Percentiles rank a stretch among this genome's conserved stretches.
phyloP scores from a whole-genome alignment of 1,140 invertebrate species.

The Luehdorfia chinensis region DNA sequence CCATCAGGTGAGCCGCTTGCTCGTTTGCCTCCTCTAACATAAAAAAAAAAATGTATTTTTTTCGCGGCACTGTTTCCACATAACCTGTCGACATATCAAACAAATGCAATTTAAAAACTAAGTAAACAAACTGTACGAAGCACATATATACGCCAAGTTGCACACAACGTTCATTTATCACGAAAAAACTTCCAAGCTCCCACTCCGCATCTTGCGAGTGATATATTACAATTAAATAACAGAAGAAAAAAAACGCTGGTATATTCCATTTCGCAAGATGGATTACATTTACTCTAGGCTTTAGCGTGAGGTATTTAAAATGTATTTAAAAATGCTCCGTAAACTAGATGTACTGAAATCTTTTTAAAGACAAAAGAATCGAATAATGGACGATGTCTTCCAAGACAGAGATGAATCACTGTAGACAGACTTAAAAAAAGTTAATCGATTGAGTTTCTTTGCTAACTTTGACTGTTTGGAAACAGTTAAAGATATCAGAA shows the following conservation, averaged over 20 bases:
- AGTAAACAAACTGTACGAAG: background rate
- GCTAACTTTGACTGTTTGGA: no score
- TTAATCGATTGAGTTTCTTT: no score
- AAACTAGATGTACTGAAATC: background rate
- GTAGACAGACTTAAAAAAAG: background rate
- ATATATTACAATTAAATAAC: conserved; percentile 15
- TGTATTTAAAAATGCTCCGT: background rate
- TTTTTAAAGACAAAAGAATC: background rate
- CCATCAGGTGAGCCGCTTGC: no score
- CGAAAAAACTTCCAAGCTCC: conserved; percentile 8
- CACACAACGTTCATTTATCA: conserved; percentile 8
- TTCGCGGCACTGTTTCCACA: no score
- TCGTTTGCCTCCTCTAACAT: no score
- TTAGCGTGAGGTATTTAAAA: background rate
- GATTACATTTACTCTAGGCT: background rate
- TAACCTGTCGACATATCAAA: no score
- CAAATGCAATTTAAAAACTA: no score
- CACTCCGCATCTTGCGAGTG: background rate
- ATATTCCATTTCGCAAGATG: conserved; percentile 3
- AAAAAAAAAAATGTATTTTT: no score
- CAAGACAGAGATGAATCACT: background rate
- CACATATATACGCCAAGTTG: conserved; percentile 3
- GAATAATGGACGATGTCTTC: background rate
- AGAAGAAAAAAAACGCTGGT: background rate
- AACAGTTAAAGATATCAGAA: no score